These are phyloP conservation scores for Agrochola macilenta DNA, from an alignment of 2,888 invertebrate genomes.

Conservation along the genomic window DNA sequence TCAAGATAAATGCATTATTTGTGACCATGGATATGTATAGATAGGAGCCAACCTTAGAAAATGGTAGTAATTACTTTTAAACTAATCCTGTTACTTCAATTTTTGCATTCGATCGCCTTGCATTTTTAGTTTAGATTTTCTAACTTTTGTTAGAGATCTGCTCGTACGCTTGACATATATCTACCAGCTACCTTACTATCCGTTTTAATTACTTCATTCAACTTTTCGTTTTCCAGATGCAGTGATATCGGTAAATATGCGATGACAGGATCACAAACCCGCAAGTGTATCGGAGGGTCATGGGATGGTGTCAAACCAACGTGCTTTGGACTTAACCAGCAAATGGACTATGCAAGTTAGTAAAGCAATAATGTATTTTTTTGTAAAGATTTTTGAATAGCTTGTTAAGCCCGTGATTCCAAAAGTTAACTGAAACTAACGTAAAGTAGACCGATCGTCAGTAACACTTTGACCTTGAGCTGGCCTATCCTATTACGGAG, in stretches of 20 bases:
- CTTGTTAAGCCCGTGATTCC: neutral
- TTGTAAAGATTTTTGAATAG: neutral
- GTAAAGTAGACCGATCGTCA: no score
- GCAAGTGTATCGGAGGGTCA: constrained; percentile 94
- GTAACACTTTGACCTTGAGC: no score
- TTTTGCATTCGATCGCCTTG: neutral
- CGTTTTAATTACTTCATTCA: neutral
- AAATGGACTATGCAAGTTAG: constrained; percentile 96
- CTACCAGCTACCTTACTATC: neutral
- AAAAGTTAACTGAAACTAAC: no score
- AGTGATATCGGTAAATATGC: constrained; percentile 96
- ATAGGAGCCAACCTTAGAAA: neutral
- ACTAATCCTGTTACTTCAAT: neutral
- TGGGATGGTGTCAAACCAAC: constrained; percentile 95
- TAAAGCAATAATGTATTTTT: constrained; percentile 52
- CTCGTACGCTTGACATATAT: neutral
- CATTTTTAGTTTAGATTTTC: neutral
- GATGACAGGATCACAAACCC: constrained; percentile 93
- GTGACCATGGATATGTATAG: neutral
- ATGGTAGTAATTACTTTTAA: neutral
- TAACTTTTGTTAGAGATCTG: neutral
- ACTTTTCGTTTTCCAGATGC: constrained; percentile 88
- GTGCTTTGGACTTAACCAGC: constrained; percentile 95
- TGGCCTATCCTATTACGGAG: no score
- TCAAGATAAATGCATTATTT: neutral